Evolutionary conservation across 1,140 invertebrate species (phyloP).

Genomic region (Drosophila pseudoananassae): DNA sequence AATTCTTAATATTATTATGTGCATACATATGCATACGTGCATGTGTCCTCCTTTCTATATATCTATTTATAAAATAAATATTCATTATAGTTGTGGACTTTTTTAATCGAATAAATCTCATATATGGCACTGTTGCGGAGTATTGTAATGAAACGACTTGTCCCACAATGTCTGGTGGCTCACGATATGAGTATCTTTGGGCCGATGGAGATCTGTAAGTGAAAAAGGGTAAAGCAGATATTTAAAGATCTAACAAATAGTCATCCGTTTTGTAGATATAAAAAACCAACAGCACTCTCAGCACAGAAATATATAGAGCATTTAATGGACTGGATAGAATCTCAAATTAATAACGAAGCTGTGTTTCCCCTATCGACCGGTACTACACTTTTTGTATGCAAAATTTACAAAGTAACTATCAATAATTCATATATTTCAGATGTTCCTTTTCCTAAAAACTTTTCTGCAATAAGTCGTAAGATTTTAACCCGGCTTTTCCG

Average conservation of each 20-base stretch:
- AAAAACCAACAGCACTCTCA: constrained; percentile 94
- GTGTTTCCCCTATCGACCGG: constrained; percentile 91
- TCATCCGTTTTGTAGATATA: constrained; percentile 86
- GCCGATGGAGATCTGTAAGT: constrained; percentile 90
- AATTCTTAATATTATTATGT: neutral
- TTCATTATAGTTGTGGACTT: constrained; percentile 94
- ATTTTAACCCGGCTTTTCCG: constrained; percentile 40
- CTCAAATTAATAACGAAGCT: constrained; percentile 96
- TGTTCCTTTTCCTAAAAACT: constrained; percentile 42
- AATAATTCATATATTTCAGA: constrained; percentile 15
- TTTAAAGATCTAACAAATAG: neutral
- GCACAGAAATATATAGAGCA: constrained; percentile 94
- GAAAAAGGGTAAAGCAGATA: no score
- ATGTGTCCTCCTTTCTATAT: neutral
- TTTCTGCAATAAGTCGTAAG: constrained; percentile 29
- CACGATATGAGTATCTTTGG: constrained; percentile 96
- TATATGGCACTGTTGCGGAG: constrained; percentile 95
- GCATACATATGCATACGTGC: neutral
- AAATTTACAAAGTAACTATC: neutral
- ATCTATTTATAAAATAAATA: constrained; percentile 4
- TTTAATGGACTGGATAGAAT: constrained; percentile 97
- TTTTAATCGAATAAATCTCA: constrained; percentile 97
- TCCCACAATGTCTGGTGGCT: constrained; percentile 96
- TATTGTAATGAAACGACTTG: constrained; percentile 94
- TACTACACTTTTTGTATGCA: constrained; percentile 7